These are phyloP conservation scores for Gymnogyps californianus DNA, from an alignment of 2,113 vertebrate genomes.

Conservation along the genomic window DNA sequence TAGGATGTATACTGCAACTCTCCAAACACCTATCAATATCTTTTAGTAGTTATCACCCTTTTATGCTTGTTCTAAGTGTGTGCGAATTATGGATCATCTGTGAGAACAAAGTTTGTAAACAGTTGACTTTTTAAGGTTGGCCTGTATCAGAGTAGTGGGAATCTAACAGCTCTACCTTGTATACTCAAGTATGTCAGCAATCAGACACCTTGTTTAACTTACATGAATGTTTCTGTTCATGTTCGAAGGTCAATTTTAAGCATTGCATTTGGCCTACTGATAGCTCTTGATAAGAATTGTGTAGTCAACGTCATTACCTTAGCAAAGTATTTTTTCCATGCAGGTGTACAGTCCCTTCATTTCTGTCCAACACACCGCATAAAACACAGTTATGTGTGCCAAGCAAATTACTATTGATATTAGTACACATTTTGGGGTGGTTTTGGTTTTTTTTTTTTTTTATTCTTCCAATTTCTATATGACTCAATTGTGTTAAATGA, in stretches of 20 bases:
- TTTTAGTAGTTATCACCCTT: not conserved
- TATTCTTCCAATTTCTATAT: not conserved
- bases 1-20: not conserved
- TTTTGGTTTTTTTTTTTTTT: not conserved
- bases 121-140: not conserved
- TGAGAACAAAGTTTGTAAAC: not conserved
- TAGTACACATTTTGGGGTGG: not conserved
- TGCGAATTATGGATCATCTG: not conserved
- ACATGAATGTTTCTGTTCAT: not conserved
- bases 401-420: not conserved
- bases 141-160: not conserved
- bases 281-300: not conserved
- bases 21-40: not conserved
- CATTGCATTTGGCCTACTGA: not conserved
- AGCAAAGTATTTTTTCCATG: not conserved
- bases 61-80: not conserved
- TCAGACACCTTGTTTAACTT: not conserved
- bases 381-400: not conserved
- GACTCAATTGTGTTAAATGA: not conserved
- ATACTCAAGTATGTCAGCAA: not conserved
- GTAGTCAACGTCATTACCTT: not conserved
- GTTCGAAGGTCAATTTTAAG: not conserved
- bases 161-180: not conserved
- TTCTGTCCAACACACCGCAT: not conserved
- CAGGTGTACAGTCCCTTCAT: not conserved